Percentiles rank a stretch among this genome's conserved stretches.
phyloP scores from a whole-genome alignment of 2,113 vertebrate genomes.

The Triplophysa dalaica region DNA sequence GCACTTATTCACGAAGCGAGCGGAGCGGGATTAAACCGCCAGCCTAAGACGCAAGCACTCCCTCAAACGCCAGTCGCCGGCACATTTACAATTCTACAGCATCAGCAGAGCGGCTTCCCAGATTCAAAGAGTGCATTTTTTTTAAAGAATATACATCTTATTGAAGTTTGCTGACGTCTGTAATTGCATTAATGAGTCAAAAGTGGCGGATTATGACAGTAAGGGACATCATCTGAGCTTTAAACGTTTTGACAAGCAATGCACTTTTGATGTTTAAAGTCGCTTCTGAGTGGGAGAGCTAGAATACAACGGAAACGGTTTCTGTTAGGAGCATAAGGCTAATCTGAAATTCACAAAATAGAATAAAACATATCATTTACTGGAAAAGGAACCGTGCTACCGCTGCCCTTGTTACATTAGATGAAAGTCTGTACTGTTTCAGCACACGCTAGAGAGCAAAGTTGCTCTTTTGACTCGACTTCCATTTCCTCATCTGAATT shows the following conservation, averaged over 20 bases:
- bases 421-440: slow-evolving; percentile 34
- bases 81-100: slow-evolving; percentile 20
- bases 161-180: slow-evolving; percentile 21
- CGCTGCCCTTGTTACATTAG: slow-evolving; percentile 33
- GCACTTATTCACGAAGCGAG: slow-evolving; percentile 33
- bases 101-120: slow-evolving; percentile 36
- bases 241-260: slow-evolving; percentile 34
- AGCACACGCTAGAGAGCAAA: slow-evolving; percentile 33
- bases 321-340: slow-evolving; percentile 23
- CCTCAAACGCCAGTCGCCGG: not conserved
- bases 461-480: slow-evolving; percentile 34
- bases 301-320: not conserved
- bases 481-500: slow-evolving; percentile 29
- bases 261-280: slow-evolving; percentile 22
- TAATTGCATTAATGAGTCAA: slow-evolving; percentile 49
- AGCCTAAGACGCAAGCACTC: slow-evolving; percentile 15
- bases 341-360: not conserved
- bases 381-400: slow-evolving; percentile 35
- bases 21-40: slow-evolving; percentile 20
- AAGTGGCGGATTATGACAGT: slow-evolving; percentile 37
- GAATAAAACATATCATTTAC: slow-evolving; percentile 5
- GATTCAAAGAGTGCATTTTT: slow-evolving; percentile 28
- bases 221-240: slow-evolving; percentile 12
- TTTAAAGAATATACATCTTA: slow-evolving; percentile 17
- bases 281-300: slow-evolving; percentile 10